Evolutionary conservation across 64 coral and sea anemone species (phyloP), one percentile per base, ranked within the genome.

Genomic region (Actinia tenebrosa): DNA sequence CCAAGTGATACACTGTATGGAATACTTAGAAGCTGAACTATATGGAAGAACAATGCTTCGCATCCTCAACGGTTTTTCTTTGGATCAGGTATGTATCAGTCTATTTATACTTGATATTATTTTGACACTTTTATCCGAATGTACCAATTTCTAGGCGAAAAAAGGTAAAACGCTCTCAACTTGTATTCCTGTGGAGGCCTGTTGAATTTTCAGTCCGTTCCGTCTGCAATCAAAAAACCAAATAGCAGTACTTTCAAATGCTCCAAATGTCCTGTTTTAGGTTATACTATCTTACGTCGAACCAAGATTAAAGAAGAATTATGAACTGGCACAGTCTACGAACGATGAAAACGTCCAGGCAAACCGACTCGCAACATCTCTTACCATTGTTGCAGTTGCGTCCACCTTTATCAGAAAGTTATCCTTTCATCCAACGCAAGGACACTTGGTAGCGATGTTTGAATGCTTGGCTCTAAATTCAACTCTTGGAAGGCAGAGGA

Each of bases 1-100:
- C 54, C 6, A 37, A 25, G 66, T 90, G 0, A 20, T 90, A 1
- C 42, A 90, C 37, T 90, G 89, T 53, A 85, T 90, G 82, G 42
- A 53, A 90, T 0, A 37, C 30, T 37, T 37, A 37, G 30, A 37
- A 37, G 30, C 30, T 37, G 30, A 37, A 37, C 0, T 37, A 37
- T 1, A 37, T 37, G 30, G 30, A 37, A 37, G 30, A 37, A 37
- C 30, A 37, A 37, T 0, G 30, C 30, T 37, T 37, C 30, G 30
- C 30, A 37, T 0, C 30, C 30, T 37, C 14, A 72, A 37, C 3
- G 69, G 11, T 2, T 72, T 72, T 42, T 72, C 69, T 26, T 72
- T 72, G 26, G 26, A 72, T 11, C 22, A 72, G 69, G 69, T 72
- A 71, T 27, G 0, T n/a, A 2, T 71, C 23, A 71, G 66, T n/a